These are phyloP conservation scores for Camelus dromedarius DNA, from an alignment of 2,113 vertebrate genomes.

Conservation along the genomic window DNA sequence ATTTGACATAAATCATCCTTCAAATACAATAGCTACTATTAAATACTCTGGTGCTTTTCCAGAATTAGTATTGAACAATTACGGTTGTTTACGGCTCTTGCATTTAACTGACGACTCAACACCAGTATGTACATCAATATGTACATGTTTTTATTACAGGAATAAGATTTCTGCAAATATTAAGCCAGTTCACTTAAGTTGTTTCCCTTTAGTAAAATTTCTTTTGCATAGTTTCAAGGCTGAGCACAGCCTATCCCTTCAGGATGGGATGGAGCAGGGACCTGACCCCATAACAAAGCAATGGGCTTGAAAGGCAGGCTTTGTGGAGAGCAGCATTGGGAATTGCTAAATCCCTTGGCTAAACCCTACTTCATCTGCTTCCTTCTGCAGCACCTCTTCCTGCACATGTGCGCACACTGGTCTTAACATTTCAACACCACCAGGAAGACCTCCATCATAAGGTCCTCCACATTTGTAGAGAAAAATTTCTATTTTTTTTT, in stretches of 20 bases:
- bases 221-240: neutral
- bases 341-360: neutral
- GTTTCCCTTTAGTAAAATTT: neutral
- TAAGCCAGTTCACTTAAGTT: neutral
- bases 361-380: neutral
- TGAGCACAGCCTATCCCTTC: neutral
- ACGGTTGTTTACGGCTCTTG: slow-evolving; percentile 42
- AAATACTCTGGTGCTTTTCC: slow-evolving; percentile 59
- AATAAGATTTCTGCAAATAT: slow-evolving; percentile 14
- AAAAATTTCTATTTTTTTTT: neutral
- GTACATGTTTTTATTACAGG: neutral
- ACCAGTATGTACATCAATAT: neutral
- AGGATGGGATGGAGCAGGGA: neutral
- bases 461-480: neutral
- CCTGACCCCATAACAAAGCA: neutral
- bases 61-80: slow-evolving; percentile 70
- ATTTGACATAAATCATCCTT: slow-evolving; percentile 15
- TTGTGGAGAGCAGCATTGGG: neutral
- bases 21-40: slow-evolving; percentile 43
- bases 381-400: neutral
- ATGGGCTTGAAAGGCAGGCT: neutral
- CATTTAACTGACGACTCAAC: neutral
- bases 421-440: neutral
- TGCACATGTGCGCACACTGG: neutral
- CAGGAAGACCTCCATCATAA: neutral